These are phyloP conservation scores for Caenorhabditis sp. DNA, from an alignment of 2,888 invertebrate species.

Conservation along the genomic window DNA sequence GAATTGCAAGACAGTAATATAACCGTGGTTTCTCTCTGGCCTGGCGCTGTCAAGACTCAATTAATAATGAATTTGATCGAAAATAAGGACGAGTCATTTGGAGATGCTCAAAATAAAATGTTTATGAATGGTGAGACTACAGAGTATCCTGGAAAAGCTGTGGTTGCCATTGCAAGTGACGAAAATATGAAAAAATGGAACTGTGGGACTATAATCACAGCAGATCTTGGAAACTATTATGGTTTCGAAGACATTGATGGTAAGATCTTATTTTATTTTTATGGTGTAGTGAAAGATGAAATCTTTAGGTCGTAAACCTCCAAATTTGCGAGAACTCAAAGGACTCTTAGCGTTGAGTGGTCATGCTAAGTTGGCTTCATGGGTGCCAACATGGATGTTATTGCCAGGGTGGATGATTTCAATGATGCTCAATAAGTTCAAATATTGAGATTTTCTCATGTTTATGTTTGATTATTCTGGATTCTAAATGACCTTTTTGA, in stretches of 20 bases:
- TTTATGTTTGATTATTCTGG: not conserved
- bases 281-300: not conserved
- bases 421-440: conserved; percentile 40
- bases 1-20: conserved; percentile 70
- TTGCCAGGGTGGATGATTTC: conserved; percentile 44
- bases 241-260: conserved; percentile 39
- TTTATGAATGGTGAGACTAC: conserved; percentile 55
- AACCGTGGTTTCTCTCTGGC: conserved; percentile 72
- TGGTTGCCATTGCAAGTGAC: conserved; percentile 34
- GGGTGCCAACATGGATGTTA: conserved; percentile 37
- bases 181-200: conserved; percentile 19
- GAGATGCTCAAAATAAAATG: conserved; percentile 17
- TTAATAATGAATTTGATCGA: conserved; percentile 4
- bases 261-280: conserved; percentile 1
- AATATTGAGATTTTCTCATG: not conserved
- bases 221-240: conserved; percentile 41
- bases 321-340: conserved; percentile 35
- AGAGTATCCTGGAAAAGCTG: conserved; percentile 56
- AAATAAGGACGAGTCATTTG: conserved; percentile 20
- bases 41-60: conserved; percentile 73
- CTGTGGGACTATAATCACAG: conserved; percentile 29
- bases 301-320: conserved; percentile 34
- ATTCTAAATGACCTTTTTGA: no score
- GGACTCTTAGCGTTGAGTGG: conserved; percentile 39
- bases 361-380: conserved; percentile 23